A percentile compares a stretch with the other conserved stretches of the same genome.
phyloP scores from a whole-genome alignment of 2,888 invertebrate genomes.

The Hydroisotoma schaefferi region DNA sequence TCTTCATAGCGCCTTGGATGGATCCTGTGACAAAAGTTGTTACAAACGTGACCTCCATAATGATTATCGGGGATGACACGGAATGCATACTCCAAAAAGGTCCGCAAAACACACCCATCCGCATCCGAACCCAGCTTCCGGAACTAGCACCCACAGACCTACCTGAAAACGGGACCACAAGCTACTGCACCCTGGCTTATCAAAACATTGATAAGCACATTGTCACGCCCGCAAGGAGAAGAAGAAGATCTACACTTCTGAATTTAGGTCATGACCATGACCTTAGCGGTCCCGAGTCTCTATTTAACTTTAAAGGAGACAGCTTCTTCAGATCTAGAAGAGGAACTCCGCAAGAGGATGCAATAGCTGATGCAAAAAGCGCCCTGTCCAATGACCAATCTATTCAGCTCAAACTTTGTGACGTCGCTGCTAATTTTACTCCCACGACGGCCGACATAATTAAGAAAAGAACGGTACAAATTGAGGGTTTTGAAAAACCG shows the following conservation, averaged over 20 bases:
- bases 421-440: not conserved
- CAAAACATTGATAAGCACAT: not conserved
- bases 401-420: not conserved
- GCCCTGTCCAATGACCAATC: not conserved
- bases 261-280: too few species aligned
- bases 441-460: too few species aligned
- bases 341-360: too few species aligned
- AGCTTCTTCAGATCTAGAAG: too few species aligned
- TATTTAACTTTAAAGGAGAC: too few species aligned
- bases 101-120: not conserved
- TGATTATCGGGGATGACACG: not conserved
- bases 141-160: not conserved
- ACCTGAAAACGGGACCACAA: not conserved
- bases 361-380: not conserved
- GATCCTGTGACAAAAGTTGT: not conserved
- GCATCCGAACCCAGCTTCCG: slow-evolving; percentile 2
- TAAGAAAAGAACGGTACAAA: too few species aligned
- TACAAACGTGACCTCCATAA: slow-evolving; percentile 1
- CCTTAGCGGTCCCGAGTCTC: too few species aligned
- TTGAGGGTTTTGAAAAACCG: too few species aligned
- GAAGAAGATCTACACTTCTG: too few species aligned
- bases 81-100: slow-evolving; percentile 10
- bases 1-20: not conserved
- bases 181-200: not conserved
- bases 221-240: too few species aligned